Evolutionary conservation across 2,113 vertebrate genomes (phyloP).

Genomic region (mouse (Mus musculus)): DNA sequence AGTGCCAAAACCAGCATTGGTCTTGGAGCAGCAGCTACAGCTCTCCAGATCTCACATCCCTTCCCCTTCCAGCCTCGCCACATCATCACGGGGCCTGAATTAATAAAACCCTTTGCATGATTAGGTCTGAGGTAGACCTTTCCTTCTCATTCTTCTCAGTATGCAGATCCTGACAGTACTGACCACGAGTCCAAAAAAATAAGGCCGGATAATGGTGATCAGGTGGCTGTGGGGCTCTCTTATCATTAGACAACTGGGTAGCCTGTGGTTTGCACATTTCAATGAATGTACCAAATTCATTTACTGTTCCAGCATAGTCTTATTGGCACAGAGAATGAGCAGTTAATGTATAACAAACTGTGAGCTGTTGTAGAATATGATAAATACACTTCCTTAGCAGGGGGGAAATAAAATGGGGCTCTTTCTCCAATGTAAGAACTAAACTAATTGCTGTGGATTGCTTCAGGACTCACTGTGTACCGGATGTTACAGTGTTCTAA

Average conservation of each 20-base stretch:
- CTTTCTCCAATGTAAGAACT: constrained; percentile 46
- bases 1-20: constrained; percentile 87
- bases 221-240: constrained; percentile 84
- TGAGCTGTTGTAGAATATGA: constrained; percentile 50
- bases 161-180: constrained; percentile 75
- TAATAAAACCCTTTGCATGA: constrained; percentile 79
- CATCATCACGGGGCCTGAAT: constrained; percentile 81
- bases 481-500: constrained; percentile 12
- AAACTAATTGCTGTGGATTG: constrained; percentile 41
- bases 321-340: constrained; percentile 73
- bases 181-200: constrained; percentile 74
- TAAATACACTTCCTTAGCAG: constrained; percentile 61
- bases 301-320: constrained; percentile 78
- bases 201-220: constrained; percentile 84
- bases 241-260: constrained; percentile 83
- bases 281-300: constrained; percentile 78
- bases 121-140: constrained; percentile 75
- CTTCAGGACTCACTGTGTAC: constrained; percentile 52
- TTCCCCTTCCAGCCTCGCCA: constrained; percentile 78
- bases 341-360: constrained; percentile 78
- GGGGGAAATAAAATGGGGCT: not conserved
- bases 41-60: constrained; percentile 79
- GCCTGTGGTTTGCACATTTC: constrained; percentile 77
- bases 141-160: constrained; percentile 75
- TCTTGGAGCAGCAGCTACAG: constrained; percentile 87